Base-by-base conservation (phyloP, 2,888 invertebrate genomes). In the Metalampra italica region DNA sequence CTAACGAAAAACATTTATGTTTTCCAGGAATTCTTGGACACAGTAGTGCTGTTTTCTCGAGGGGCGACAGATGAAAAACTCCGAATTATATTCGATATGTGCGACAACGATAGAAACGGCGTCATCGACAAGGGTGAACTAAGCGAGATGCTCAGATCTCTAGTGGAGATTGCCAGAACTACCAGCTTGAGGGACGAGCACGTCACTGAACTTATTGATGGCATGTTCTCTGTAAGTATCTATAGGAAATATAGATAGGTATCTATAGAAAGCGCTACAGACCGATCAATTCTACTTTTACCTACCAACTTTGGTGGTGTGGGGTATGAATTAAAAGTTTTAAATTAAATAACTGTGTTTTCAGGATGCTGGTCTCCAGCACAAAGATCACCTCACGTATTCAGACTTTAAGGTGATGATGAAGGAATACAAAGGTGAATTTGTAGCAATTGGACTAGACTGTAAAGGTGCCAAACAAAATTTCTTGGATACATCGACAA, bases 1-100 rank as follows among this genome's bases (percentile, higher is more conserved):
- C 2, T 22, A 5, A 22, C 5, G 22, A 2, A 22, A 22, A 3
- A 3, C 5, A 22, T 22, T 22, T 3, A 22, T 3, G 2, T 22
- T 3, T 22, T 22, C 22, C 71, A 93, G 92, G 98, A 98, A 82
- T 98, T 98, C 78, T 85, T 98, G 45, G 97, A 98, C 70, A 98
- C 98, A 0, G 97, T 98, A 1, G 95, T 97, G 0, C 80, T 97
- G 1, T 98, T 98, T 75, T 97, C 97, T 0, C 92, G 96, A 0
- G 98, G 97, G 7, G 96, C 96, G 63, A 97, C 97, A 0, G 97
- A 97, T 64, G 97, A 97, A 70, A 98, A 98, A 68, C 86, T 98
- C 34, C 91, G 97, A 5, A 97, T 98, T 32, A 97, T 98, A 57
- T 98, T 98, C 72, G 97, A 98, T 77, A 98, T 98, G 98, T 98